Percentiles rank a stretch among this genome's conserved stretches.
Conservation (phyloP, 2,888 invertebrate genomes). For the Fragum sueziense region DNA sequence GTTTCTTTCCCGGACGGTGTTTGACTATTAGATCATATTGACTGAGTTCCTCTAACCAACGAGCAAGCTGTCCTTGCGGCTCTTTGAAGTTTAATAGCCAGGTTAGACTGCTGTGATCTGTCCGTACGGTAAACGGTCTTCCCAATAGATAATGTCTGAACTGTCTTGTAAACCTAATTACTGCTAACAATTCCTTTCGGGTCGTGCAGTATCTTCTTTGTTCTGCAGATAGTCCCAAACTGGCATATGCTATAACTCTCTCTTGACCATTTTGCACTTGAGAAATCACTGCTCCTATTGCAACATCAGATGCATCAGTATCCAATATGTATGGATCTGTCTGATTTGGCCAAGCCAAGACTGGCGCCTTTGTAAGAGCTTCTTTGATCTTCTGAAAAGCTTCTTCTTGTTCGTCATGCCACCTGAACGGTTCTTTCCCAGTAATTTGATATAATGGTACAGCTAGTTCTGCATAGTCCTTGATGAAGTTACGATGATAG, state of each 20-base stretch:
- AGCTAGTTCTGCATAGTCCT: slow-evolving; percentile 25
- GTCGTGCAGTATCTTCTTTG: slow-evolving; percentile 13
- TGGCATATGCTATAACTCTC: slow-evolving; percentile 46
- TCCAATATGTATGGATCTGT: slow-evolving; percentile 40
- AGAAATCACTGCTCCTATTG: slow-evolving; percentile 52
- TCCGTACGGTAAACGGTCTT: slow-evolving; percentile 42
- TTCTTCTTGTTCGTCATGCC: slow-evolving; percentile 29
- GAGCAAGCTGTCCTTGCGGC: slow-evolving; percentile 48
- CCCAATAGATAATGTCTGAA: slow-evolving; percentile 21
- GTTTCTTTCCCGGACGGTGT: slow-evolving; percentile 35
- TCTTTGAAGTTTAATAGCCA: slow-evolving; percentile 56
- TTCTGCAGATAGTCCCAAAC: slow-evolving; percentile 23
- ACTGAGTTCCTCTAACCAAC: slow-evolving; percentile 56
- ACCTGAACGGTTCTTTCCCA: slow-evolving; percentile 33
- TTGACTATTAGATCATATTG: slow-evolving; percentile 52
- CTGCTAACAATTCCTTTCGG: slow-evolving; percentile 13
- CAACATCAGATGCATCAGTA: slow-evolving; percentile 49
- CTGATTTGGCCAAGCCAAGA: slow-evolving; percentile 41
- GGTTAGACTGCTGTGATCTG: slow-evolving; percentile 53
- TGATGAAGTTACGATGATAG: slow-evolving; percentile 47
- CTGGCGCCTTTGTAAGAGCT: slow-evolving; percentile 28
- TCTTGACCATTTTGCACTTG: slow-evolving; percentile 56
- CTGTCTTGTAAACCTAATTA: slow-evolving; percentile 21
- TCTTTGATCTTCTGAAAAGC: slow-evolving; percentile 27
- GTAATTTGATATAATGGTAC: slow-evolving; percentile 41